Conservation (phyloP, 2,888 invertebrate species). For the Marronus borbonicus region DNA sequence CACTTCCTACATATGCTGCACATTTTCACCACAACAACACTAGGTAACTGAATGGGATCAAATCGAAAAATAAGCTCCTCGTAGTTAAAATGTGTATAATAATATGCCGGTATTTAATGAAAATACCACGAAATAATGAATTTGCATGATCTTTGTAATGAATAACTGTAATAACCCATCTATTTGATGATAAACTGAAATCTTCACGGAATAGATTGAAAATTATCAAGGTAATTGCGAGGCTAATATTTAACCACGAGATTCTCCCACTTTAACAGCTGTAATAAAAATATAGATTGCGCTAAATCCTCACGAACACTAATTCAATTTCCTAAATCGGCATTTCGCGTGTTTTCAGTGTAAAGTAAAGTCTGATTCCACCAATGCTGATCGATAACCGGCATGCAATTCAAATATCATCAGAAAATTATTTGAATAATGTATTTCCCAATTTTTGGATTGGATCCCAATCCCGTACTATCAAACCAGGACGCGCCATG, state of each 20-base stretch:
- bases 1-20: too few relatives aligned
- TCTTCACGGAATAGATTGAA: not conserved
- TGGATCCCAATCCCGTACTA: not conserved
- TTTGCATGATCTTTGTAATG: too few relatives aligned
- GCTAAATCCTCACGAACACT: not conserved
- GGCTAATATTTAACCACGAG: not conserved
- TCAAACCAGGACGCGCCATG: not conserved
- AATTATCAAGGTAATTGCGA: not conserved
- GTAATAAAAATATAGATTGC: slow-evolving; percentile 6
- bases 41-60: too few relatives aligned
- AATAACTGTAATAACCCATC: too few relatives aligned
- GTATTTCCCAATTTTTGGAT: slow-evolving; percentile 20
- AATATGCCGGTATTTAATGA: too few relatives aligned
- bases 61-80: too few relatives aligned
- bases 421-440: slow-evolving; percentile 35
- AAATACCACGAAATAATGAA: too few relatives aligned
- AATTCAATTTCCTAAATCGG: slow-evolving; percentile 13
- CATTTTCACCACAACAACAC: too few relatives aligned
- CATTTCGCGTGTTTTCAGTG: slow-evolving; percentile 11
- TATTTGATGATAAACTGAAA: too few relatives aligned
- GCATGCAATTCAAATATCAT: slow-evolving; percentile 22
- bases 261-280: not conserved
- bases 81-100: too few relatives aligned
- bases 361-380: slow-evolving; percentile 11
- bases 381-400: slow-evolving; percentile 11